Conservation (phyloP, 1,140 invertebrate species). For the Drosophila bocki region DNA sequence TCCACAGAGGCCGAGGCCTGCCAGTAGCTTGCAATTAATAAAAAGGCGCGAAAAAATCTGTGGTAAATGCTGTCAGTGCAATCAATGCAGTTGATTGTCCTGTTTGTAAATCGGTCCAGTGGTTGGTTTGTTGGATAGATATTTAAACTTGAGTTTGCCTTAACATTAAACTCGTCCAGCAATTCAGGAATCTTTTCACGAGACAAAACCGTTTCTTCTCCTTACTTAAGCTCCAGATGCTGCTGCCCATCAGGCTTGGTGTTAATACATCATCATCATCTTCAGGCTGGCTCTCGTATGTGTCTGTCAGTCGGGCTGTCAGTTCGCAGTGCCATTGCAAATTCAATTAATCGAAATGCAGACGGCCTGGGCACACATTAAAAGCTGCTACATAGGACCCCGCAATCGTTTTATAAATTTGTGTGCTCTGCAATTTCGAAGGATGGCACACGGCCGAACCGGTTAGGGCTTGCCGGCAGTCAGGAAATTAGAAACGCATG, state of each 20-base stretch:
- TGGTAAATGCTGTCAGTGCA: conserved; percentile 39
- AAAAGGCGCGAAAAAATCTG: conserved; percentile 23
- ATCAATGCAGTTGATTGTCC: conserved; percentile 54
- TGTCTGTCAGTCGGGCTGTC: conserved; percentile 34
- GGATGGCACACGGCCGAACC: not conserved
- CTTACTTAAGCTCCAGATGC: conserved; percentile 3
- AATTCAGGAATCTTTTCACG: not conserved
- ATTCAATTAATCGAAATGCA: conserved; percentile 76
- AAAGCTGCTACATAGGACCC: conserved; percentile 31
- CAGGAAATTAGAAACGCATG: conserved; percentile 80
- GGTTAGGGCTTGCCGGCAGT: conserved; percentile 7
- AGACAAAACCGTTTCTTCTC: not conserved
- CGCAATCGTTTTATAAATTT: conserved; percentile 66
- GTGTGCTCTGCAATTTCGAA: conserved; percentile 52
- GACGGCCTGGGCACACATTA: conserved; percentile 38
- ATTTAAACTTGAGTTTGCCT: not conserved
- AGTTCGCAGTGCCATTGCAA: conserved; percentile 49
- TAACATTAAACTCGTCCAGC: no score
- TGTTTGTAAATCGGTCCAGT: conserved; percentile 4
- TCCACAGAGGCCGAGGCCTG: conserved; percentile 12
- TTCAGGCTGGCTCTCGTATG: not conserved
- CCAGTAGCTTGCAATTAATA: conserved; percentile 48
- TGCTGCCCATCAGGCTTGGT: conserved; percentile 8
- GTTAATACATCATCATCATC: conserved; percentile 33
- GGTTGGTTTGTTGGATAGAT: not conserved